Percentiles rank a stretch among this genome's conserved stretches.
Conservation (phyloP, 2,888 invertebrate genomes). For the Nemotelus nigrinus region DNA sequence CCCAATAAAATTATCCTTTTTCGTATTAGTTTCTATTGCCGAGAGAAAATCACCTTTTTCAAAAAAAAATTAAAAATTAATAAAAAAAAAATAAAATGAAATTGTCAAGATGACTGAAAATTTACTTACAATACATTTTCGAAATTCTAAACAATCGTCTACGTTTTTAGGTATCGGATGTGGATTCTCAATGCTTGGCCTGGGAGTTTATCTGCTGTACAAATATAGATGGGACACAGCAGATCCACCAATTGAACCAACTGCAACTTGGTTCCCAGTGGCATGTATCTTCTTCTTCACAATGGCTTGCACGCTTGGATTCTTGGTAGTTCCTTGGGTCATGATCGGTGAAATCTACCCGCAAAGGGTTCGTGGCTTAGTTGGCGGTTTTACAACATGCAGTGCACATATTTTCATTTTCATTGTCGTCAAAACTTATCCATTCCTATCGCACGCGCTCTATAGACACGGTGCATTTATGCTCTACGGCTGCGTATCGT, state of each 20-base stretch:
- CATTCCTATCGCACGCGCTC: constrained; percentile 66
- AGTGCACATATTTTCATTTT: constrained; percentile 73
- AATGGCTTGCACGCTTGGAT: constrained; percentile 73
- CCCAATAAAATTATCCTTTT: neutral
- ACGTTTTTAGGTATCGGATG: constrained; percentile 68
- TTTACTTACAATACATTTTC: too few species aligned
- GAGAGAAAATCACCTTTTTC: neutral
- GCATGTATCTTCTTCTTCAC: constrained; percentile 71
- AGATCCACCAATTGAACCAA: constrained; percentile 58
- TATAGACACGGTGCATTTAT: constrained; percentile 72
- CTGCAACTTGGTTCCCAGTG: constrained; percentile 72
- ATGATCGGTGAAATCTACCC: constrained; percentile 82
- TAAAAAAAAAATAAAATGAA: too few species aligned
- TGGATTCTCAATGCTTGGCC: constrained; percentile 71
- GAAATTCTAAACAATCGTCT: neutral
- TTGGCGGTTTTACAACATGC: constrained; percentile 75
- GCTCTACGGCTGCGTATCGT: constrained; percentile 71
- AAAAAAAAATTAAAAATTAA: neutral
- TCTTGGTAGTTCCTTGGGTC: constrained; percentile 76
- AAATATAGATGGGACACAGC: constrained; percentile 67
- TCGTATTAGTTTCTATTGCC: neutral
- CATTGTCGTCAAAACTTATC: constrained; percentile 75
- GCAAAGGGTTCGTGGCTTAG: constrained; percentile 73
- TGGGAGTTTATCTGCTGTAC: constrained; percentile 71
- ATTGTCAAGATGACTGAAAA: too few species aligned